phyloP scores from a whole-genome alignment of 1,140 invertebrate species.

The Spodoptera litura region DNA sequence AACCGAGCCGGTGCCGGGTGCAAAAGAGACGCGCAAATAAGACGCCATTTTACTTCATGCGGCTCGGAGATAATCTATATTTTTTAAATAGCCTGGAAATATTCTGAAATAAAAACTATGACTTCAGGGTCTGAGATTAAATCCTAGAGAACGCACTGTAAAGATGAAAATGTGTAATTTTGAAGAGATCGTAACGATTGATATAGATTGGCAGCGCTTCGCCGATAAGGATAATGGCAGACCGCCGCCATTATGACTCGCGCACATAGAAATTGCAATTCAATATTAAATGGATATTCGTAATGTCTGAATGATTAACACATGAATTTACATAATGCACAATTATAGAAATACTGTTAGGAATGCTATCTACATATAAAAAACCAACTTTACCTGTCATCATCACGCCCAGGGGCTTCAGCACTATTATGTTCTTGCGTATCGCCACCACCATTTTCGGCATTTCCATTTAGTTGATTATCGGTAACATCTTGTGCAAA shows the following conservation, averaged over 20 bases:
- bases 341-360: background rate
- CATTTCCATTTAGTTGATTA: constrained; percentile 87
- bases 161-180: constrained; percentile 78
- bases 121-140: constrained; percentile 68
- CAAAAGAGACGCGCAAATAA: constrained; percentile 76
- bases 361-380: background rate
- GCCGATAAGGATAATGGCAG: constrained; percentile 78
- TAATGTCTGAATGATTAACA: constrained; percentile 12
- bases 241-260: constrained; percentile 80
- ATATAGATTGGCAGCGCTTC: constrained; percentile 69
- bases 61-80: constrained; percentile 73
- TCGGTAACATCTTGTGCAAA: constrained; percentile 90
- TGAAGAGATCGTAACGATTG: constrained; percentile 78
- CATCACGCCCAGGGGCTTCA: constrained; percentile 89
- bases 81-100: constrained; percentile 68
- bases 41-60: constrained; percentile 84
- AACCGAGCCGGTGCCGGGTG: constrained; percentile 73
- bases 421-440: constrained; percentile 88
- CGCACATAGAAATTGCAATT: constrained; percentile 65
- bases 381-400: constrained; percentile 88
- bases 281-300: constrained; percentile 27
- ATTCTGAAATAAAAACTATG: constrained; percentile 81
- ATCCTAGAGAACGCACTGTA: constrained; percentile 75
- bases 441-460: constrained; percentile 88
- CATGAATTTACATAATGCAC: constrained; percentile 7